A percentile compares a stretch with the other conserved stretches of the same genome.
Evolutionary conservation across 2,113 vertebrate genomes (phyloP).

Genomic region (Octodon degus): DNA sequence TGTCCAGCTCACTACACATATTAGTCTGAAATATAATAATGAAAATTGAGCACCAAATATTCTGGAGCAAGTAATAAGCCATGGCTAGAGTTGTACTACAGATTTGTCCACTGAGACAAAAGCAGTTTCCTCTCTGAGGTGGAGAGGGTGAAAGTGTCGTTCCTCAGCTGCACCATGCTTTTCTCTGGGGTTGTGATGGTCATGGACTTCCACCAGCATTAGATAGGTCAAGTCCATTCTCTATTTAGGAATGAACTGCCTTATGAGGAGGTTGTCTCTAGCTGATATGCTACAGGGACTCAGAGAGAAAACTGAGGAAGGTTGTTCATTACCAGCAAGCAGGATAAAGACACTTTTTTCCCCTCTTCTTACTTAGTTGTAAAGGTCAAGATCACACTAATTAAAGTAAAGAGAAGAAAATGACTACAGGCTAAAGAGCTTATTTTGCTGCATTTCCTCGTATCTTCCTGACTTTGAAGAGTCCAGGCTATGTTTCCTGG

Average conservation of each 20-base stretch:
- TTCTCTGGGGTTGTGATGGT: background rate
- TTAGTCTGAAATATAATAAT: background rate
- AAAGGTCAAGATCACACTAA: conserved; percentile 66
- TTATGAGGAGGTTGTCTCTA: conserved; percentile 23
- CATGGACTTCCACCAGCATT: background rate
- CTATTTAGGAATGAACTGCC: conserved; percentile 51
- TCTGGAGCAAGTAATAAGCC: background rate
- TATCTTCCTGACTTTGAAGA: conserved; percentile 67
- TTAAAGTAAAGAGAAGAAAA: conserved; percentile 72
- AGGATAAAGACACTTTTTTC: conserved; percentile 52
- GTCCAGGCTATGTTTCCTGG: conserved; percentile 41
- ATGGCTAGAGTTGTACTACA: background rate
- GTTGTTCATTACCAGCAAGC: background rate
- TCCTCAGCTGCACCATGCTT: background rate
- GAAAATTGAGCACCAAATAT: background rate
- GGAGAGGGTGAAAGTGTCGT: background rate
- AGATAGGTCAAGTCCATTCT: conserved; percentile 27
- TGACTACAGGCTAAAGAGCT: conserved; percentile 19
- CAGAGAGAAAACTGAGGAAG: conserved; percentile 56
- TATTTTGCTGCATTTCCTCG: conserved; percentile 71
- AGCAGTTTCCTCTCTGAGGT: background rate
- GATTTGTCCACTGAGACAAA: background rate
- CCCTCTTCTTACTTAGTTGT: conserved; percentile 39
- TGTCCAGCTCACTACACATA: background rate
- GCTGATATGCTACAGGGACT: conserved; percentile 22